Conservation (phyloP, 2,113 vertebrate genomes). For the Tenebrosternarchus preto region DNA sequence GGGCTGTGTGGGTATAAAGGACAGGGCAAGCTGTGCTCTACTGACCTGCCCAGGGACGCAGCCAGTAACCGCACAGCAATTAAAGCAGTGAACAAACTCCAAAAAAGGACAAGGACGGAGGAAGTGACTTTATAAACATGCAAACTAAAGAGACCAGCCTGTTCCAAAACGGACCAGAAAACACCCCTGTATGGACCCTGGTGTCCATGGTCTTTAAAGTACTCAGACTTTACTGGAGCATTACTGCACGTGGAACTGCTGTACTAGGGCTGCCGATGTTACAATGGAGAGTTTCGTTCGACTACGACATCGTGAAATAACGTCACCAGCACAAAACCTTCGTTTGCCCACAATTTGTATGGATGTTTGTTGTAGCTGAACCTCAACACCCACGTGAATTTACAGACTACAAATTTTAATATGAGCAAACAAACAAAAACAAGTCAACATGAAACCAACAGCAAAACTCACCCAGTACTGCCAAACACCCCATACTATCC, state of each 20-base stretch:
- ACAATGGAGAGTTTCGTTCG: no score
- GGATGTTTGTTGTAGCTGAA: neutral
- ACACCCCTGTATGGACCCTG: neutral
- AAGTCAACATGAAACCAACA: neutral
- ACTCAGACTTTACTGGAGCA: no score
- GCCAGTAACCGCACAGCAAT: neutral
- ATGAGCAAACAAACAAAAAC: neutral
- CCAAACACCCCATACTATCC: conserved; percentile 50
- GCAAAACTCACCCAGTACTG: conserved; percentile 45
- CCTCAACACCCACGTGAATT: neutral
- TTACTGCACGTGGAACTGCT: no score
- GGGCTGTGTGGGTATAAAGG: no score
- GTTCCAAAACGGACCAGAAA: neutral
- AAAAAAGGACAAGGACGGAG: neutral
- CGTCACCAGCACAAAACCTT: no score
- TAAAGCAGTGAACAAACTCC: neutral
- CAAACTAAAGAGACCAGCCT: neutral
- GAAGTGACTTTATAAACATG: neutral
- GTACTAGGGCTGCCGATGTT: no score
- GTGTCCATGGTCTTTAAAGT: neutral
- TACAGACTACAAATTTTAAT: neutral
- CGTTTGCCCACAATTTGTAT: neutral
- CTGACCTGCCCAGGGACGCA: conserved; percentile 6
- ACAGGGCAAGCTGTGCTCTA: neutral
- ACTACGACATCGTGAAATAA: no score